phyloP scores from a whole-genome alignment of 2,888 invertebrate species.

The Eupithecia insigniata region DNA sequence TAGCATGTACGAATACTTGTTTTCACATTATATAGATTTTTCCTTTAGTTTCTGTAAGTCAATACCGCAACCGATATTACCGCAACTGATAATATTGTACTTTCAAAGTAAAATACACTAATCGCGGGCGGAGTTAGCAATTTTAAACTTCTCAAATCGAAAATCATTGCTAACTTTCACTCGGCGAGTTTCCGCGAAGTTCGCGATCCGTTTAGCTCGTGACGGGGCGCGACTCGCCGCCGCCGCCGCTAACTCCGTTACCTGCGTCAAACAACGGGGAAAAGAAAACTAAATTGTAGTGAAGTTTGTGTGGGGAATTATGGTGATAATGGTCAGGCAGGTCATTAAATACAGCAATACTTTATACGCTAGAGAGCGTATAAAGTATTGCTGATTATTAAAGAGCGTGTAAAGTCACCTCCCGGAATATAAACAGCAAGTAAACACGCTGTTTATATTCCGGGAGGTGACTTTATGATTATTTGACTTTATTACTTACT shows the following conservation, averaged over 20 bases:
- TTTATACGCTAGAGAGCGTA: neutral
- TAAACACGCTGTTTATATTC: no score
- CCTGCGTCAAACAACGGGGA: neutral
- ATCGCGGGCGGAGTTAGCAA: slow-evolving; percentile 40
- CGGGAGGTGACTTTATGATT: no score
- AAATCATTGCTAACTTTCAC: slow-evolving; percentile 47
- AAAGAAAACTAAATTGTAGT: neutral
- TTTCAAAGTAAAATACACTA: slow-evolving; percentile 36
- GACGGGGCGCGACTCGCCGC: slow-evolving; percentile 21
- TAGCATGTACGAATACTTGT: no score
- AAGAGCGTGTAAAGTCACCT: no score
- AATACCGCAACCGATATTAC: neutral
- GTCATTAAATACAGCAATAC: neutral
- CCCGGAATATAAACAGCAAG: no score
- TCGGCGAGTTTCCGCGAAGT: slow-evolving; percentile 32
- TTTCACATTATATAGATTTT: slow-evolving; percentile 7
- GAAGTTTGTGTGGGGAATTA: neutral
- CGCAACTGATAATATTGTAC: slow-evolving; percentile 23
- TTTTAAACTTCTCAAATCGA: slow-evolving; percentile 46
- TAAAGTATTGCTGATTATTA: no score
- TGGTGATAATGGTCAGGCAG: neutral
- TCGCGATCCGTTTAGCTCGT: slow-evolving; percentile 15
- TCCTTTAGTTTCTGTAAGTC: slow-evolving; percentile 2
- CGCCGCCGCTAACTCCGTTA: neutral
- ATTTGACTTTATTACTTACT: no score